Evolutionary conservation across 1,140 invertebrate genomes (phyloP).

Genomic region (Caenorhabditis inopinata): DNA sequence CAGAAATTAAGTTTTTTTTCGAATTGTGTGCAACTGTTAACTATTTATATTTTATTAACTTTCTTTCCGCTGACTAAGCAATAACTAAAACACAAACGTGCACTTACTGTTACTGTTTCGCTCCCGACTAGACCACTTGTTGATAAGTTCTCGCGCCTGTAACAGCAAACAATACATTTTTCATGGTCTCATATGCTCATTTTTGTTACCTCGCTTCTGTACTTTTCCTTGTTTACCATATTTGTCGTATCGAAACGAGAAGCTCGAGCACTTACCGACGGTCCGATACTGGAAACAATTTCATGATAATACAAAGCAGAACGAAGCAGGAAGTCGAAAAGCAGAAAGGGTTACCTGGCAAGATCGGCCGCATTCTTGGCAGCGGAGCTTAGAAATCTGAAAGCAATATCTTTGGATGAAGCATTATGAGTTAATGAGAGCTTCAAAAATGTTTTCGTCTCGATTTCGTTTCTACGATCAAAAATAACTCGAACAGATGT

Average conservation of each 20-base stretch:
- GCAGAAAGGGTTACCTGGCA: conserved; percentile 11
- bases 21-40: background rate
- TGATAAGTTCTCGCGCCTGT: conserved; percentile 39
- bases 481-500: no score
- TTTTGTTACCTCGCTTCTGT: conserved; percentile 25
- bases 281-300: conserved; percentile 36
- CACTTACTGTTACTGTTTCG: conserved; percentile 25
- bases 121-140: conserved; percentile 40
- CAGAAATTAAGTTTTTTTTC: no score
- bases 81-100: background rate
- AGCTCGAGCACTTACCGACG: conserved; percentile 39
- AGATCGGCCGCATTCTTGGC: conserved; percentile 39
- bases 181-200: no score
- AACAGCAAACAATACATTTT: background rate
- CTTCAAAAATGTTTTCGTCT: no score
- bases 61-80: background rate
- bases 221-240: conserved; percentile 39
- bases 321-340: no score
- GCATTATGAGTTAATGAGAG: no score
- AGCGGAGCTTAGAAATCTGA: conserved; percentile 25
- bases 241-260: conserved; percentile 37
- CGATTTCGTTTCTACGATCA: no score
- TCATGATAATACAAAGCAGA: no score
- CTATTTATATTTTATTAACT: background rate
- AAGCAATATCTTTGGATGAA: no score